Evolutionary conservation across 2,888 invertebrate species (phyloP).

Genomic region (Phalera bucephala): DNA sequence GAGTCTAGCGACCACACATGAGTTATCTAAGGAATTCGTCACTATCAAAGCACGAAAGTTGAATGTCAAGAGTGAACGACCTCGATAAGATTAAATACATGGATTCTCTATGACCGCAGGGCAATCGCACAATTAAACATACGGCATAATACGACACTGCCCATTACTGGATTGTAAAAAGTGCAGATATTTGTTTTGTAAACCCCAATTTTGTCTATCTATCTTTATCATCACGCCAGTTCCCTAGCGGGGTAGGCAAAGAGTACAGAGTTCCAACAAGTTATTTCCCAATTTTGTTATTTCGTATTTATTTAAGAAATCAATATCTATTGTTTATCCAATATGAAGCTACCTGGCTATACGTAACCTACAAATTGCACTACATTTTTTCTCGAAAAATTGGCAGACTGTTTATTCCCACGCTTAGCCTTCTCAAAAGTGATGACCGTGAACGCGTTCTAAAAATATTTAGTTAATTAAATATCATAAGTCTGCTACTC

Average conservation of each 20-base stretch:
- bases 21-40: conserved; percentile 20
- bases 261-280: too few species aligned
- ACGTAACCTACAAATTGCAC: too few species aligned
- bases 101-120: conserved; percentile 47
- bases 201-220: too few species aligned
- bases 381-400: too few species aligned
- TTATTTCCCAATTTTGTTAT: too few species aligned
- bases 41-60: conserved; percentile 52
- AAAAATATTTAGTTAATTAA: conserved; percentile 14
- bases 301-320: too few species aligned
- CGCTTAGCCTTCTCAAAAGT: conserved; percentile 8
- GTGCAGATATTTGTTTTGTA: too few species aligned
- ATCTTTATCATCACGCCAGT: too few species aligned
- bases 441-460: conserved; percentile 25
- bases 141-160: conserved; percentile 2
- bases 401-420: conserved; percentile 24
- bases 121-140: conserved; percentile 28
- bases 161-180: conserved; percentile 1
- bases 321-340: too few species aligned
- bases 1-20: conserved; percentile 6
- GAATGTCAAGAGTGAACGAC: conserved; percentile 77
- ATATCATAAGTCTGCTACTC: not conserved
- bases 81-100: conserved; percentile 67
- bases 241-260: too few species aligned
- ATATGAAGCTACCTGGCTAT: too few species aligned